Base-by-base conservation (phyloP, 2,888 invertebrate genomes). In the Trissolcus brochymenae region DNA sequence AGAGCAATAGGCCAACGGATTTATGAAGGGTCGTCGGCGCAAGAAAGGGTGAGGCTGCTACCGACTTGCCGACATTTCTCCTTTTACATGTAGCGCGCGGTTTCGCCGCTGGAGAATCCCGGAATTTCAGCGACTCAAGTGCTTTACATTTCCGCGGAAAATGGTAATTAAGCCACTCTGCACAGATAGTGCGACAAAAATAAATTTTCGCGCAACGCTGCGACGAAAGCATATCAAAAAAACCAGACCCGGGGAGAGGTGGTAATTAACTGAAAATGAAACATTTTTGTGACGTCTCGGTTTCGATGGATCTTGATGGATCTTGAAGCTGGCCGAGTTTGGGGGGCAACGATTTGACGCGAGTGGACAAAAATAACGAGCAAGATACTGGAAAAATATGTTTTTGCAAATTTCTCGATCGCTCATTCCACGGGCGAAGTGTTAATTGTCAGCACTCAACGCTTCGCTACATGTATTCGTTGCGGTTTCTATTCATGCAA, bases 401-500 rank as follows among this genome's bases (percentile, higher is more conserved):
- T 66, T 56, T 35, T 60, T 50, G 41, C 70, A 61, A 56, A 60
- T 66, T 66, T 70, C 66, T 71, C 67, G 29, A 76, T 60, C 65
- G 53, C 49, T 70, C 77, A 77, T 25, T 68, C 55, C 53, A 73
- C 56, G 49, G 55, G 29, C 50, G 50, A 72, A 74, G 75, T 74
- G 77, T 67, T 77, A 79, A 79, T 79, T 79, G 71, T 75, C 71
- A 77, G 77, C 75, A 79, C 79, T 79, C 78, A 70, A 55, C 65
- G 62, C 72, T 68, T 62, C 25, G 66, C 75, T 57, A 60, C 70
- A 65, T 65, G 62, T 68, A 70, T 76, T 76, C 79, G 67, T 60
- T 68, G 66, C 65, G 78, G 76, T 72, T 83, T 84, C 84, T 84
- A 86, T 87, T 87, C 87, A 86, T 87, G 86, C 87, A 86, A 87